Evolutionary conservation across 2,113 vertebrate genomes (phyloP).

Genomic region (Parotia lawesii): DNA sequence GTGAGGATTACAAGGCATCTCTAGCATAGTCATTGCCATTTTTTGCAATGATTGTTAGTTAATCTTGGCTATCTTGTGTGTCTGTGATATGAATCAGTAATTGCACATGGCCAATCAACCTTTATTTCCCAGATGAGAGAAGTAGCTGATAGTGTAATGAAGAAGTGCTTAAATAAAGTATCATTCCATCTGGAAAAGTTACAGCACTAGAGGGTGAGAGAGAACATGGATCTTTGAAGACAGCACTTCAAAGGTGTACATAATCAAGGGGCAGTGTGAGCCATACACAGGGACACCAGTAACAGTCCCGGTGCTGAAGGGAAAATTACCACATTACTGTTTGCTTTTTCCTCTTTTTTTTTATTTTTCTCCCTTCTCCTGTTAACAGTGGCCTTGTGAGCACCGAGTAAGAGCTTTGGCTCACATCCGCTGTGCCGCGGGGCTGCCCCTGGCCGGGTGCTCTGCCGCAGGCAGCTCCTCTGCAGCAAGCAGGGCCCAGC

Average conservation of each 20-base stretch:
- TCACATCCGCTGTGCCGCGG: accelerated
- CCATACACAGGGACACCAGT: background rate
- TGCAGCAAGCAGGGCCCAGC: background rate
- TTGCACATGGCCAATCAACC: background rate
- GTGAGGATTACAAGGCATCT: background rate
- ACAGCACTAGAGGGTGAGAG: background rate
- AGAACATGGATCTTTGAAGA: background rate
- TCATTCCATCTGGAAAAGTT: background rate
- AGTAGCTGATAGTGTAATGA: background rate
- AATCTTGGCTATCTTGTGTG: background rate
- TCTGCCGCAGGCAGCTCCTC: background rate
- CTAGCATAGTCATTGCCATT: background rate
- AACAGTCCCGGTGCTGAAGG: background rate
- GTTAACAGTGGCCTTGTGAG: background rate
- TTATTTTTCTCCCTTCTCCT: background rate
- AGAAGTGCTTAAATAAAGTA: background rate
- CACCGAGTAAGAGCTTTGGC: background rate
- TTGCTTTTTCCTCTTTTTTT: background rate
- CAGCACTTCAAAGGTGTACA: background rate
- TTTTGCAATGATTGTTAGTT: background rate
- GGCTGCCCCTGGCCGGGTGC: background rate
- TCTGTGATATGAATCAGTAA: background rate
- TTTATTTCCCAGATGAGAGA: background rate
- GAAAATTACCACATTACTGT: background rate
- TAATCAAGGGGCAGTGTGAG: background rate